Conservation (phyloP, 2,797 vertebrate species). For the Carduelis carduelis region DNA sequence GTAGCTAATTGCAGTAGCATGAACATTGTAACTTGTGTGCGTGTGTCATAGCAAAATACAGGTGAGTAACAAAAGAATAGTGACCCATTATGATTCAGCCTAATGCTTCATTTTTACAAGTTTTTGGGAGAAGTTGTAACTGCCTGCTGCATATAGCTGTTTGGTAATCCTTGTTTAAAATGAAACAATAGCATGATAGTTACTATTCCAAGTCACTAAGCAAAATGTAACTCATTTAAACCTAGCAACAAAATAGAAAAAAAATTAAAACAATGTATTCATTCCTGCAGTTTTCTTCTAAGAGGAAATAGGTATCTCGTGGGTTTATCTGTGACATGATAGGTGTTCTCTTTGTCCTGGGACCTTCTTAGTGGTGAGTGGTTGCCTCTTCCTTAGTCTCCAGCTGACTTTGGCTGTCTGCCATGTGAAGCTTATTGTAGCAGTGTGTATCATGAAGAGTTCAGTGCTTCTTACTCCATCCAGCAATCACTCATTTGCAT, state of each 20-base stretch:
- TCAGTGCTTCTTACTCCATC: not conserved
- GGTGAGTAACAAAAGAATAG: not conserved
- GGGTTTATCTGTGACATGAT: not conserved
- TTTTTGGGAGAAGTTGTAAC: not conserved
- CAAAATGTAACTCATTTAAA: not conserved
- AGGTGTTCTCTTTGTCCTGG: not conserved
- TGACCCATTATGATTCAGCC: not conserved
- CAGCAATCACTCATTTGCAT: not conserved
- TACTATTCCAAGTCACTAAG: not conserved
- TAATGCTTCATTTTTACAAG: not conserved
- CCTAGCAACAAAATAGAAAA: not conserved
- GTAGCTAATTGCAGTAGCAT: not conserved
- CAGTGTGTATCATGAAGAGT: not conserved
- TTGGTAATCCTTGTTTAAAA: not conserved
- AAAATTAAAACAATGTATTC: rapidly evolving
- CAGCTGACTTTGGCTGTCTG: not conserved
- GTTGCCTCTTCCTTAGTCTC: not conserved
- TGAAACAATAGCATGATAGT: not conserved
- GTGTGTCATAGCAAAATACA: not conserved
- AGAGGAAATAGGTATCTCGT: not conserved
- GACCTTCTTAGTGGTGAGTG: not conserved
- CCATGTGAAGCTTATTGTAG: not conserved
- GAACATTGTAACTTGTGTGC: not conserved
- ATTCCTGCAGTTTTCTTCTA: not conserved
- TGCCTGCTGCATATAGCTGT: not conserved